phyloP scores from a whole-genome alignment of 2,113 vertebrate genomes.

The Atrichornis clamosus region DNA sequence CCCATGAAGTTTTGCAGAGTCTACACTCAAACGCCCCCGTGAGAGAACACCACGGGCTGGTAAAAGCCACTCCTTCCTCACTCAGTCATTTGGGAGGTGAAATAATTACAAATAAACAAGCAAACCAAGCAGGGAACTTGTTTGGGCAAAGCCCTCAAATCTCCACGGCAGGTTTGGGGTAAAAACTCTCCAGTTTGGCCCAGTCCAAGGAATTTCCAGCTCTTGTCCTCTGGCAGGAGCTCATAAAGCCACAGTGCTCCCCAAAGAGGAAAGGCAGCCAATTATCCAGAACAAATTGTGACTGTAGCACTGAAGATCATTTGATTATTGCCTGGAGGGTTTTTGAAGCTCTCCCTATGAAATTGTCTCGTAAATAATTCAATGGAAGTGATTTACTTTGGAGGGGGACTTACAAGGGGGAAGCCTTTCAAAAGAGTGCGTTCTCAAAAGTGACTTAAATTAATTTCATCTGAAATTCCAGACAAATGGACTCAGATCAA shows the following conservation, averaged over 20 bases:
- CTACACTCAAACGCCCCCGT: accelerated
- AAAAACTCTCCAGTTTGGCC: neutral
- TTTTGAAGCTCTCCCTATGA: constrained; percentile 70
- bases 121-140: neutral
- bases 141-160: neutral
- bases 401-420: constrained; percentile 18
- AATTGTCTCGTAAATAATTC: constrained; percentile 73
- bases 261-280: constrained; percentile 33
- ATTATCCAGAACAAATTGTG: constrained; percentile 69
- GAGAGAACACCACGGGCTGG: neutral
- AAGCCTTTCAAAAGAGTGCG: constrained; percentile 30
- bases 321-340: constrained; percentile 70
- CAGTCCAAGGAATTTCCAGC: neutral
- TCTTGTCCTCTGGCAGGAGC: neutral
- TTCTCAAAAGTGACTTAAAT: constrained; percentile 62
- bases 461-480: constrained; percentile 54
- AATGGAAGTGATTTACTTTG: constrained; percentile 66
- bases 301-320: constrained; percentile 65
- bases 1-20: neutral
- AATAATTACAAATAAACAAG: neutral
- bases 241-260: neutral
- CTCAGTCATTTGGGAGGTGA: neutral
- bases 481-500: constrained; percentile 57
- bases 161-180: no score
- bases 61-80: neutral